A percentile compares a stretch with the other conserved stretches of the same genome.
These are phyloP conservation scores for Aplocera efformata DNA, from an alignment of 2,888 invertebrate genomes.

Conservation along the genomic window DNA sequence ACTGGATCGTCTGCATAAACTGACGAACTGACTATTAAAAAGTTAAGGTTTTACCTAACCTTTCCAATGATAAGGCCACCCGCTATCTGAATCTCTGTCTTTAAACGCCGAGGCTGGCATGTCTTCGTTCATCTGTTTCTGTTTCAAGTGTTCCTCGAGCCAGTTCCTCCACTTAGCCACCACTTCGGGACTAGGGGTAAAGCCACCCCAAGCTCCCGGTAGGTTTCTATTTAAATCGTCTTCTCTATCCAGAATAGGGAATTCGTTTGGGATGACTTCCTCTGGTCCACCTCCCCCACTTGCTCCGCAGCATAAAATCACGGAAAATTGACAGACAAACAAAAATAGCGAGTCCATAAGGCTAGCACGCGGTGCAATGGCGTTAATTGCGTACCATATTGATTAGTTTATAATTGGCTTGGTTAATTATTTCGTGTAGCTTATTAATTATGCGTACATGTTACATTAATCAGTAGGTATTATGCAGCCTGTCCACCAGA, in stretches of 20 bases:
- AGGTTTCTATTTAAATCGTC: slow-evolving; percentile 2
- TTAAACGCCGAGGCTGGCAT: background rate
- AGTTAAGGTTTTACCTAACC: too few relatives aligned
- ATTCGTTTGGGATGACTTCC: too few relatives aligned
- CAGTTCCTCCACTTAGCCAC: slow-evolving; percentile 9
- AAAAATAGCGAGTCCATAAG: too few relatives aligned
- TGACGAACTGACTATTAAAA: too few relatives aligned
- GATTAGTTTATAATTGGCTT: slow-evolving; percentile 2
- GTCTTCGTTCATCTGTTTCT: background rate
- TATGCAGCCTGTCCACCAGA: too few relatives aligned
- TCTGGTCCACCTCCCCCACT: too few relatives aligned
- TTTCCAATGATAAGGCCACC: slow-evolving; percentile 12
- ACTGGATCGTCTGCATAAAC: too few relatives aligned
- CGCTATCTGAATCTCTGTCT: slow-evolving; percentile 2
- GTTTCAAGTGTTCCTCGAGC: slow-evolving; percentile 7
- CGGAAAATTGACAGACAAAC: too few relatives aligned
- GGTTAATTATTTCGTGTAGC: slow-evolving; percentile 3
- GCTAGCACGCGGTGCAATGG: too few relatives aligned
- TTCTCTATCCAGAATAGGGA: too few relatives aligned
- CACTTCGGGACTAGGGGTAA: background rate
- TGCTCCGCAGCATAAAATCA: too few relatives aligned
- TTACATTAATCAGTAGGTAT: background rate
- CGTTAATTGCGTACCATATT: background rate
- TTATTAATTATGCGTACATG: background rate
- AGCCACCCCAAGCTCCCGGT: slow-evolving; percentile 4